Percentiles rank a stretch among this genome's conserved stretches.
phyloP scores from a whole-genome alignment of 2,113 vertebrate genomes.

The Catharus bicknelli region DNA sequence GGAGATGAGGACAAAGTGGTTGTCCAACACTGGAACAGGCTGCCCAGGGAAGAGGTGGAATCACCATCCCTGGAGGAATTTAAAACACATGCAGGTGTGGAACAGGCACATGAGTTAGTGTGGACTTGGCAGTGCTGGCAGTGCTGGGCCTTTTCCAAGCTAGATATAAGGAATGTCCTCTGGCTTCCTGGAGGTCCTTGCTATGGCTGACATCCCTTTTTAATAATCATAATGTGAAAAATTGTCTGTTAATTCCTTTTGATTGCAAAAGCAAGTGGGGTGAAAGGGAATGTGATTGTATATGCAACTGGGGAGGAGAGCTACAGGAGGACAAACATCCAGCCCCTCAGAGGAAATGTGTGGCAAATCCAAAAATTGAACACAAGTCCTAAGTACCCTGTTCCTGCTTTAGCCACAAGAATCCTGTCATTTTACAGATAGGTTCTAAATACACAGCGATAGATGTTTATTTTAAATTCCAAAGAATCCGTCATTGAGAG shows the following conservation, averaged over 20 bases:
- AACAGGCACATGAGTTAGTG: background rate
- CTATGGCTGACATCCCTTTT: background rate
- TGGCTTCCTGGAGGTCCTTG: background rate
- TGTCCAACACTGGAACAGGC: background rate
- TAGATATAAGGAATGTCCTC: background rate
- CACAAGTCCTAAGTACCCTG: background rate
- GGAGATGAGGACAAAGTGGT: background rate
- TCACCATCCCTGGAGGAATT: background rate
- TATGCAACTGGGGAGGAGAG: background rate
- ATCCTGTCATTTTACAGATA: slow-evolving; percentile 5
- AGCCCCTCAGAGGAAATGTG: background rate
- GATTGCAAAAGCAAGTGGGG: background rate
- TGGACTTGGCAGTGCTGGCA: background rate
- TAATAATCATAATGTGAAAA: background rate
- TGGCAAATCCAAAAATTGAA: background rate
- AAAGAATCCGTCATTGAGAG: background rate
- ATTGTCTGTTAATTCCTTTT: background rate
- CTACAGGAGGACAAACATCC: background rate
- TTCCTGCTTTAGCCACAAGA: slow-evolving; percentile 14
- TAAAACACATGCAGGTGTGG: background rate
- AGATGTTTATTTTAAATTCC: slow-evolving; percentile 29
- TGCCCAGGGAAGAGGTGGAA: background rate
- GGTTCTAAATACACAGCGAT: background rate
- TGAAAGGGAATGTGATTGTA: background rate
- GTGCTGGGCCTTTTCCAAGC: background rate